Evolutionary conservation across 2,113 vertebrate species (phyloP).

Genomic region (Solea solea): DNA sequence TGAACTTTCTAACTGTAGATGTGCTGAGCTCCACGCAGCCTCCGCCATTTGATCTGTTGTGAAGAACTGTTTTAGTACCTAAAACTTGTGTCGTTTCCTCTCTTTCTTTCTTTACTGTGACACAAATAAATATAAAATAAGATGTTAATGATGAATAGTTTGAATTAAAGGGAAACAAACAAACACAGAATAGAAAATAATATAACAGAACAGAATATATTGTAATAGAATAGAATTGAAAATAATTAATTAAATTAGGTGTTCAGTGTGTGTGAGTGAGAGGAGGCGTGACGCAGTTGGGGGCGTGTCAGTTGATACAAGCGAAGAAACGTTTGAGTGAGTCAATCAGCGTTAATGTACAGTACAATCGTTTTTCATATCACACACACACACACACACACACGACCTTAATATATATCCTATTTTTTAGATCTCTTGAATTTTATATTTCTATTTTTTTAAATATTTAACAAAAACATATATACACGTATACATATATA

Average conservation of each 20-base stretch:
- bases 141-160: too few species aligned
- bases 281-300: constrained; percentile 69
- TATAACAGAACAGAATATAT: constrained; percentile 12
- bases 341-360: constrained; percentile 44
- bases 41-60: too few species aligned
- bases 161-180: too few species aligned
- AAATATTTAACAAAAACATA: too few species aligned
- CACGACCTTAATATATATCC: not conserved
- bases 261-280: not conserved
- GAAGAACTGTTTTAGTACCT: too few species aligned
- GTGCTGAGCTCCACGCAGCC: not conserved
- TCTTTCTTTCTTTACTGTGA: not conserved
- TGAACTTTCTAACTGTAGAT: not conserved
- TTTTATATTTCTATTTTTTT: too few species aligned
- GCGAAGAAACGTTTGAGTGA: constrained; percentile 31
- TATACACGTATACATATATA: too few species aligned
- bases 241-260: not conserved
- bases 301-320: constrained; percentile 58
- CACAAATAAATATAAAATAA: not conserved
- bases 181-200: not conserved
- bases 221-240: constrained; percentile 17
- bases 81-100: too few species aligned
- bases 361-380: not conserved
- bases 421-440: too few species aligned
- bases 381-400: constrained; percentile 16